Base-by-base conservation (phyloP, 2,888 invertebrate genomes). In the Eristalis pertinax region DNA sequence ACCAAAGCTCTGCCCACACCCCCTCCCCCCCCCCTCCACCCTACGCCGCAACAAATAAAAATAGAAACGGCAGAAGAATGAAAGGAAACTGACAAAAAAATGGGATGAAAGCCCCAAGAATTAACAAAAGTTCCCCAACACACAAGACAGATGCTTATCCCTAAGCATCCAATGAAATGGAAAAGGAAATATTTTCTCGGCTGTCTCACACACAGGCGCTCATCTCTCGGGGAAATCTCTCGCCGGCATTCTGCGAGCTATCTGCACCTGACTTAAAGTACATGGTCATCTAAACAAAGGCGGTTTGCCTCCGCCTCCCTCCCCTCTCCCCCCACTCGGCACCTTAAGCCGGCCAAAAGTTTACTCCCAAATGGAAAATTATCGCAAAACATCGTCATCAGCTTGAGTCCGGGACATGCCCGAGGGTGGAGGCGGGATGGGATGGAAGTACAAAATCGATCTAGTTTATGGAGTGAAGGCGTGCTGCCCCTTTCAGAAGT, bases 241-340 rank as follows among this genome's bases (percentile, higher is more conserved):
- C n/a, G n/a, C n/a, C n/a, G 41, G 19, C n/a, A 65, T 75, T 50
- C 67, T 63, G 4, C n/a, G 15, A 24, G 41, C 67, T 43, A 63
- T 78, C 85, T 77, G 81, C 81, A 85, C 82, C 82, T 86, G 82
- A 75, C 78, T 76, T 68, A 62, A 11, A 75, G 75, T 68, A 78
- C 72, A 43, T 65, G 85, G 73, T 60, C 73, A 69, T 32, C 24
- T 62, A 63, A 72, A 60, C 64, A 65, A 78, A 22, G 19, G 56
- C 41, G 13, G 50, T 10, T 58, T n/a, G 43, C n/a, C n/a, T 5
- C n/a, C n/a, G 1, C 43, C 1, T 1, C 43, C n/a, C 15, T n/a
- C 43, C 10, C 15, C n/a, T n/a, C n/a, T n/a, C n/a, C n/a, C n/a
- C n/a, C n/a, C n/a, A n/a, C n/a, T n/a, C n/a, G n/a, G n/a, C 11